These are phyloP conservation scores for Spodoptera exigua DNA, from an alignment of 2,888 invertebrate species.

Conservation along the genomic window DNA sequence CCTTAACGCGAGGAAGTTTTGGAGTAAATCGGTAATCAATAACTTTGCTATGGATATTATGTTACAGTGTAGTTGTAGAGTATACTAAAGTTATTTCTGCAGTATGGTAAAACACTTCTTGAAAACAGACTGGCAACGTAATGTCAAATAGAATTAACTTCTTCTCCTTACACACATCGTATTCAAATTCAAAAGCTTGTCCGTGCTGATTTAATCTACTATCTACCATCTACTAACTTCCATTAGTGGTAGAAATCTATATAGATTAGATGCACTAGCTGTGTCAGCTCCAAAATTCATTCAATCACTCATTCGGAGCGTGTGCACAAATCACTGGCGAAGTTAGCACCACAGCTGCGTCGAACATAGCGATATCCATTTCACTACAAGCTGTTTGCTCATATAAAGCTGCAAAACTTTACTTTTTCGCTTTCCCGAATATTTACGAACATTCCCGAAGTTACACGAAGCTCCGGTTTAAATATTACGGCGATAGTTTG, in stretches of 20 bases:
- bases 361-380: slow-evolving; percentile 60
- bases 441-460: slow-evolving; percentile 24
- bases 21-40: slow-evolving; percentile 81
- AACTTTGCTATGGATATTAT: slow-evolving; percentile 51
- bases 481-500: slow-evolving; percentile 32
- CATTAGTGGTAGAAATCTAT: slow-evolving; percentile 16
- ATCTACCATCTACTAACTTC: slow-evolving; percentile 5
- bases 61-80: slow-evolving; percentile 2
- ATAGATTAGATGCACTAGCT: slow-evolving; percentile 42
- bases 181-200: slow-evolving; percentile 2
- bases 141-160: too few species aligned
- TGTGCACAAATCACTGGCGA: slow-evolving; percentile 61
- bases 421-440: slow-evolving; percentile 23
- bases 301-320: slow-evolving; percentile 47
- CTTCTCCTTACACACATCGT: not conserved
- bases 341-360: slow-evolving; percentile 67
- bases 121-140: not conserved
- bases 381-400: slow-evolving; percentile 43
- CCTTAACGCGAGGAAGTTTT: slow-evolving; percentile 71
- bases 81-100: too few species aligned
- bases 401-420: slow-evolving; percentile 36
- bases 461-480: slow-evolving; percentile 25
- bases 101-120: too few species aligned
- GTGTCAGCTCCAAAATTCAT: slow-evolving; percentile 33
- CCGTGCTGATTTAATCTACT: slow-evolving; percentile 3